Evolutionary conservation across 2,113 vertebrate species (phyloP).

Genomic region (Ameiurus melas): DNA sequence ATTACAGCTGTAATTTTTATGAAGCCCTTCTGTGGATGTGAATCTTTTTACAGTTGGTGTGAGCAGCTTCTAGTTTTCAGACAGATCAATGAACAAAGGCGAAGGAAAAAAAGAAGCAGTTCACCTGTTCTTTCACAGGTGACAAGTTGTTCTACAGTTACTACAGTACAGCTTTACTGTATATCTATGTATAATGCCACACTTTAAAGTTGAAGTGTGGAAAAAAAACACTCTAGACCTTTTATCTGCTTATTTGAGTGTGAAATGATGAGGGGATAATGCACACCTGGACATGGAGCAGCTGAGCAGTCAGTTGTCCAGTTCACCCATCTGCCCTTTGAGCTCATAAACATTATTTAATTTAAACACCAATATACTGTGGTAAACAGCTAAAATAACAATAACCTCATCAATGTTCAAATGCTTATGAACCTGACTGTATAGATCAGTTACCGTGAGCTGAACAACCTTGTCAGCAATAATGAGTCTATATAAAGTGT

Average conservation of each 20-base stretch:
- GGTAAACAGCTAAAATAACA: neutral
- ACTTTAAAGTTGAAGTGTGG: neutral
- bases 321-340: neutral
- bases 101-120: conserved; percentile 63
- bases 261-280: neutral
- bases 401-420: neutral
- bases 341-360: neutral
- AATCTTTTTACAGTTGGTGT: conserved; percentile 62
- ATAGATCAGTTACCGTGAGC: neutral
- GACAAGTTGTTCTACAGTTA: neutral
- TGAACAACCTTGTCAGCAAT: neutral
- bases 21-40: neutral
- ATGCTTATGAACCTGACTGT: neutral
- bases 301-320: neutral
- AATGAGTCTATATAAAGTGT: neutral
- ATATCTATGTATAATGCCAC: neutral
- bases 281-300: neutral
- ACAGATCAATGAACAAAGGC: conserved; percentile 60
- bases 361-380: neutral
- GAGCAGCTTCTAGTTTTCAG: conserved; percentile 65
- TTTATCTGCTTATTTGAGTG: neutral
- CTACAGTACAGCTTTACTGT: neutral
- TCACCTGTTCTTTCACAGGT: neutral
- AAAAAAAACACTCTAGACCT: neutral
- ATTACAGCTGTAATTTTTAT: neutral